A percentile compares a stretch with the other conserved stretches of the same genome.
phyloP scores from a whole-genome alignment of 2,113 vertebrate species.

The Irena cyanogastra region DNA sequence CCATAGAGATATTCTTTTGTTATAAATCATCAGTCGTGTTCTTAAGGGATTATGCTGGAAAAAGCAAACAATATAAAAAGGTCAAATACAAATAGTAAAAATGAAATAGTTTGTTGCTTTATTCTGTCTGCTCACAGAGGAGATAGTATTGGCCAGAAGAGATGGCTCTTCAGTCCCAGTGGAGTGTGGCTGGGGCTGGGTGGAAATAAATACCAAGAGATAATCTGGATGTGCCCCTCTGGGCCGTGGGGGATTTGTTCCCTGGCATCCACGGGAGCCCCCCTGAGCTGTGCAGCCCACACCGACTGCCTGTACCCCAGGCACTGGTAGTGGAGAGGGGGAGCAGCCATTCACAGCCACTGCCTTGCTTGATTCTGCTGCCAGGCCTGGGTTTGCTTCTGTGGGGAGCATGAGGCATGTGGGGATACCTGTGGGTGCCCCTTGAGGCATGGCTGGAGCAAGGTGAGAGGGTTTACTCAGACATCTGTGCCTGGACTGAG shows the following conservation, averaged over 20 bases:
- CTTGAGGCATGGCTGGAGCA: background rate
- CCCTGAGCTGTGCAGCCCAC: fast-evolving
- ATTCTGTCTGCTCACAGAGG: background rate
- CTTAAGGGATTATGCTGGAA: slow-evolving; percentile 61
- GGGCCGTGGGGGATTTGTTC: background rate
- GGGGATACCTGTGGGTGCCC: background rate
- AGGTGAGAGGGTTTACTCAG: background rate
- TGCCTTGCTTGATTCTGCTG: background rate
- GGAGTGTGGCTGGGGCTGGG: background rate
- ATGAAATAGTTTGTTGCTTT: slow-evolving; percentile 58
- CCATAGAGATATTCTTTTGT: slow-evolving; percentile 37
- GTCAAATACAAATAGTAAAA: slow-evolving; percentile 69
- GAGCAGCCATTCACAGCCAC: fast-evolving
- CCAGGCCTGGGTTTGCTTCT: background rate
- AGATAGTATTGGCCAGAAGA: background rate
- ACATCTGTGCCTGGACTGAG: background rate
- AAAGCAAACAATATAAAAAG: slow-evolving; percentile 65
- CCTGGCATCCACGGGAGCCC: fast-evolving
- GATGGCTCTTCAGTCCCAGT: background rate
- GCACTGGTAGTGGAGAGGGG: background rate
- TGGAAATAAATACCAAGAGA: background rate
- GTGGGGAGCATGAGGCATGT: background rate
- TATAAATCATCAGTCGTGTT: slow-evolving; percentile 67
- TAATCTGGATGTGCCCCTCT: background rate
- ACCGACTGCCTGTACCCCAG: fast-evolving